Percentiles rank a stretch among this genome's conserved stretches.
These are phyloP conservation scores for Incurvaria masculella DNA, from an alignment of 2,888 invertebrate genomes.

Conservation along the genomic window DNA sequence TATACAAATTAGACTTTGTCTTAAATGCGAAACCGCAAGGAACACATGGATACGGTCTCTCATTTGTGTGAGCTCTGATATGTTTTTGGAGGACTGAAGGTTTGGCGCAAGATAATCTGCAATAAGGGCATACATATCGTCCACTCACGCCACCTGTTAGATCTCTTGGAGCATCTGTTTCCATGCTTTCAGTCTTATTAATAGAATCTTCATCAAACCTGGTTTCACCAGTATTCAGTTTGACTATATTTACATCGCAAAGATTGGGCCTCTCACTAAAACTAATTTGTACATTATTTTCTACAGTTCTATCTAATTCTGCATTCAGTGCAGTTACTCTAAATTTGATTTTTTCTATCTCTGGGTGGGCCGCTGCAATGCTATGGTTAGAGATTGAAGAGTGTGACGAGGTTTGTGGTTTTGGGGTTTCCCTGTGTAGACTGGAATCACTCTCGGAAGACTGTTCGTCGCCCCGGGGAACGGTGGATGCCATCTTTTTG, in stretches of 20 bases:
- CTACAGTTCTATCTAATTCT: conserved; percentile 25
- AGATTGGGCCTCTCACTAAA: conserved; percentile 45
- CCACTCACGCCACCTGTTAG: conserved; percentile 50
- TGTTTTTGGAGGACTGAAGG: conserved; percentile 93
- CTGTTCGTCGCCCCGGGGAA: conserved; percentile 20
- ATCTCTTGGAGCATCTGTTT: conserved; percentile 51
- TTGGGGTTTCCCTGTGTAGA: conserved; percentile 33
- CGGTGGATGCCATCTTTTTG: conserved; percentile 77
- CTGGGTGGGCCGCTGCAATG: conserved; percentile 46
- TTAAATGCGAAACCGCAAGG: conserved; percentile 92
- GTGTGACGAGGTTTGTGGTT: conserved; percentile 29
- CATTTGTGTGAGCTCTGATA: conserved; percentile 90
- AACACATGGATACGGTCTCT: conserved; percentile 86
- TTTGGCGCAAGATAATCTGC: conserved; percentile 86
- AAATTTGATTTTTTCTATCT: conserved; percentile 45
- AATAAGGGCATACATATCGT: conserved; percentile 83
- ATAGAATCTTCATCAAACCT: conserved; percentile 53
- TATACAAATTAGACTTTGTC: conserved; percentile 90
- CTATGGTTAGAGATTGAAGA: conserved; percentile 42
- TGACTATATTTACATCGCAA: conserved; percentile 49
- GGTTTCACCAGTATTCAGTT: conserved; percentile 53
- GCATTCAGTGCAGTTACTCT: conserved; percentile 27
- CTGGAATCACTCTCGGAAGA: conserved; percentile 25
- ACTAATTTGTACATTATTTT: conserved; percentile 56
- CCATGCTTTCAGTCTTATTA: conserved; percentile 54